These are phyloP conservation scores for Semicossyphus pulcher DNA, from an alignment of 2,113 vertebrate species.

Conservation along the genomic window DNA sequence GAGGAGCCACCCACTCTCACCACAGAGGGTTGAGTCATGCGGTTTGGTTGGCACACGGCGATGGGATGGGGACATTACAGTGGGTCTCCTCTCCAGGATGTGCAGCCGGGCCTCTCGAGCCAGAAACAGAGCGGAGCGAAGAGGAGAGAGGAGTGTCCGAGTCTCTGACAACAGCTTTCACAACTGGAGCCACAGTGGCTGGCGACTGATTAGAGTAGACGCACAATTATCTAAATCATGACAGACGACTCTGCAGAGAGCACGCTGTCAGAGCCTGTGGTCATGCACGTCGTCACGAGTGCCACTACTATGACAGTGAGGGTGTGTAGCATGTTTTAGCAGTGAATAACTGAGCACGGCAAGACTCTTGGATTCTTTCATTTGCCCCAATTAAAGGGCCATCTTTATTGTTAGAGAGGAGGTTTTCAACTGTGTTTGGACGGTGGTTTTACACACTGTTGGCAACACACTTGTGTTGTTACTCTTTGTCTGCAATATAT, in stretches of 20 bases:
- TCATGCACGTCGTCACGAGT: slow-evolving; percentile 10
- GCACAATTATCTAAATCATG: slow-evolving; percentile 48
- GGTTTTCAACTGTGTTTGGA: too few species aligned
- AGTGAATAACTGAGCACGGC: slow-evolving; percentile 45
- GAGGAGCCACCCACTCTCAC: slow-evolving; percentile 74
- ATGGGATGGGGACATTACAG: slow-evolving; percentile 41
- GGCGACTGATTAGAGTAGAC: slow-evolving; percentile 30
- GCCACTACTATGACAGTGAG: slow-evolving; percentile 27
- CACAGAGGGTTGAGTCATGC: slow-evolving; percentile 75
- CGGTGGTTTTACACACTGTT: slow-evolving; percentile 30
- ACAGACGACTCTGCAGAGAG: slow-evolving; percentile 36
- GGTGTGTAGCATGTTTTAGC: slow-evolving; percentile 47
- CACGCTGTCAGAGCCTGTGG: slow-evolving; percentile 9
- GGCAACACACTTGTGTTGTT: slow-evolving; percentile 1
- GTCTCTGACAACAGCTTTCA: slow-evolving; percentile 24
- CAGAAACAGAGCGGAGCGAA: slow-evolving; percentile 1
- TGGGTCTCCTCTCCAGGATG: slow-evolving; percentile 51
- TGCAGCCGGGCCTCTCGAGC: slow-evolving; percentile 17
- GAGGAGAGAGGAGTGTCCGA: neutral
- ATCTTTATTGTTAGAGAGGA: neutral
- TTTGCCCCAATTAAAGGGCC: neutral
- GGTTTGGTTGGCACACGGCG: slow-evolving; percentile 56
- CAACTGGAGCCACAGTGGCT: slow-evolving; percentile 30
- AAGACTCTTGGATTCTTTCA: neutral
- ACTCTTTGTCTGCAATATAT: slow-evolving; percentile 2